phyloP scores from a whole-genome alignment of 2,888 invertebrate genomes.

The Eretmocerus hayati region DNA sequence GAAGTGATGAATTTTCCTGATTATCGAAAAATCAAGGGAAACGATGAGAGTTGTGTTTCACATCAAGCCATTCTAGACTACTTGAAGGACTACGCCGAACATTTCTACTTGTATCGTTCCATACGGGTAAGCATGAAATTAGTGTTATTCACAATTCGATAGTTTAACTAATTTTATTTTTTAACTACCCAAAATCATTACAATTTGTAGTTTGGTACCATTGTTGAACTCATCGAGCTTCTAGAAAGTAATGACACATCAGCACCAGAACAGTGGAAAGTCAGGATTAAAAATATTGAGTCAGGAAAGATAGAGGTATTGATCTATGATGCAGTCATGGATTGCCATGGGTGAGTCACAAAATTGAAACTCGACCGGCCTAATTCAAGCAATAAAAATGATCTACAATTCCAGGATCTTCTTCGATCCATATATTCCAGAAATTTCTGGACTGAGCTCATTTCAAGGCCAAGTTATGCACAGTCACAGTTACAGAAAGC shows the following conservation, averaged over 20 bases:
- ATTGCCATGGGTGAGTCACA: conserved; percentile 59
- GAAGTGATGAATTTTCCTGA: conserved; percentile 74
- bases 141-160: background rate
- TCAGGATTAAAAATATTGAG: conserved; percentile 48
- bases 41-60: conserved; percentile 57
- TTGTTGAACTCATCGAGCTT: conserved; percentile 46
- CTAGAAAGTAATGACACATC: background rate
- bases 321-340: conserved; percentile 58
- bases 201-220: conserved; percentile 45
- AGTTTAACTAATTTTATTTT: too few relatives aligned
- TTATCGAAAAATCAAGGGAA: conserved; percentile 54
- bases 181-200: background rate
- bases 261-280: conserved; percentile 44
- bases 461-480: conserved; percentile 59
- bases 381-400: too few relatives aligned
- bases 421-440: conserved; percentile 49
- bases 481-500: conserved; percentile 66
- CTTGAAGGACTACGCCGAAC: conserved; percentile 57
- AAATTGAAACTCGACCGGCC: too few relatives aligned
- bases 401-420: conserved; percentile 47
- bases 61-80: conserved; percentile 65
- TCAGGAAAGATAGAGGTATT: conserved; percentile 45
- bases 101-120: conserved; percentile 55
- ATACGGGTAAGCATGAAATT: conserved; percentile 53
- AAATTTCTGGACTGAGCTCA: conserved; percentile 46